phyloP scores from a whole-genome alignment of 2,888 invertebrate species.

The Megastigmus dorsalis region DNA sequence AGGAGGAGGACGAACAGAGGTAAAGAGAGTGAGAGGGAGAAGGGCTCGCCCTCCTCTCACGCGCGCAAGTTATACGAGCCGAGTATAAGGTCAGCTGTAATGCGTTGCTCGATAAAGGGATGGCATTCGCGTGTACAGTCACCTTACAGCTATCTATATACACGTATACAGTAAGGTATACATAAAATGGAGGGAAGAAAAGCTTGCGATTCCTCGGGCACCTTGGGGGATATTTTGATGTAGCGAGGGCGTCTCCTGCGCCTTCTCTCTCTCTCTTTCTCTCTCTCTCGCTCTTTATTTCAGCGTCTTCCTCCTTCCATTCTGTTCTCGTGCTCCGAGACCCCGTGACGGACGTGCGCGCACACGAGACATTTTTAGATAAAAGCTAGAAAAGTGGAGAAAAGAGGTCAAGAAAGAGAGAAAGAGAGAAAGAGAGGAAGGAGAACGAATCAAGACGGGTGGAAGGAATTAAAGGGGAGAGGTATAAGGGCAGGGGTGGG shows the following conservation, averaged over 20 bases:
- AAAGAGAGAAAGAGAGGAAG: background rate
- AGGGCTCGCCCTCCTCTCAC: slow-evolving; percentile 18
- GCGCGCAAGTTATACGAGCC: slow-evolving; percentile 21
- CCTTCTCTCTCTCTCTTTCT: background rate
- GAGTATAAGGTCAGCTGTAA: slow-evolving; percentile 47
- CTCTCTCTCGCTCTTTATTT: background rate
- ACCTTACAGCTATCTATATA: background rate
- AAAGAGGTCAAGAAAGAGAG: background rate
- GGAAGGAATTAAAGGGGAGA: background rate
- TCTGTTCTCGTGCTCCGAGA: background rate
- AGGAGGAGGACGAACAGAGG: background rate
- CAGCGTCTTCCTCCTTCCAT: too few species aligned
- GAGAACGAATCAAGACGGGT: background rate
- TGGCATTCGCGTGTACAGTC: slow-evolving; percentile 10
- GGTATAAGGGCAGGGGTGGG: background rate
- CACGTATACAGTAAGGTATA: background rate
- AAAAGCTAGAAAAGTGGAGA: background rate
- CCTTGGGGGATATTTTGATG: slow-evolving; percentile 8
- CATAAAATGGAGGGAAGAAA: background rate
- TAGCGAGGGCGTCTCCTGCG: background rate
- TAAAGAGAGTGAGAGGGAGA: background rate
- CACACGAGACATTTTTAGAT: slow-evolving; percentile 6
- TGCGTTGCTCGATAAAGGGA: slow-evolving; percentile 47
- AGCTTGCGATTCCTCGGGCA: slow-evolving; percentile 4
- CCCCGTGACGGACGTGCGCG: background rate